Evolutionary conservation across 2,797 vertebrate genomes (phyloP), one percentile per base, ranked within the genome.

Genomic region (Spea hammondii): DNA sequence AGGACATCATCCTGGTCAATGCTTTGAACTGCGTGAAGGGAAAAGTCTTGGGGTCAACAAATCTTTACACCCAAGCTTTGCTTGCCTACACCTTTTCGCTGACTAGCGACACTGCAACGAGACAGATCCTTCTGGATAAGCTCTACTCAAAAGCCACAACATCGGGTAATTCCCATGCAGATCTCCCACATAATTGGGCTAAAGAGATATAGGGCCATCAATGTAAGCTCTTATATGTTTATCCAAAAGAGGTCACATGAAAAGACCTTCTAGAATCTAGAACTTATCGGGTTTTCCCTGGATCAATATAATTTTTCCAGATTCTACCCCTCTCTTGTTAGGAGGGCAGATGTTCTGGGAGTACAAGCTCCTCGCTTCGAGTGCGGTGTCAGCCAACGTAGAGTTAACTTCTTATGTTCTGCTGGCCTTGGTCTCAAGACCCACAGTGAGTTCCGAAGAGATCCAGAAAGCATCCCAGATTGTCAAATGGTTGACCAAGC

Each of bases 401-500:
- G 77, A 78, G 51, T 12, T 78, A 32, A 32, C 70, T 5, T 10
- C 70, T 8, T 78, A 78, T 13, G 6, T 78, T 17, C 14, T 72
- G 7, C 45, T 78, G 53, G 68, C 70, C 0, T 6, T 72, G 4
- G 8, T 53, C 48, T 57, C 51, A 0, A 5, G 14, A 5, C 46
- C 70, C 3, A 3, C 4, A 4, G 1, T 49, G 7, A 4, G 5
- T 5, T 2, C 13, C 4, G 17, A 2, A 4, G 69, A 78, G 2
- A 48, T 78, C 12, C 4, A 1, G 4, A 66, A 8, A 32, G 62
- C 45, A 14, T 49, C 12, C 5, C 59, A 55, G 6, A 78, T 72
- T 57, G 77, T 78, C 10, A 66, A 12, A 10, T 78, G 77, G 77
- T 54, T 78, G 46, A 49, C 5, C 62, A 78, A 72, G 45, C 62